Conservation (phyloP, 1,140 invertebrate genomes). For the Drosophila bocqueti region DNA sequence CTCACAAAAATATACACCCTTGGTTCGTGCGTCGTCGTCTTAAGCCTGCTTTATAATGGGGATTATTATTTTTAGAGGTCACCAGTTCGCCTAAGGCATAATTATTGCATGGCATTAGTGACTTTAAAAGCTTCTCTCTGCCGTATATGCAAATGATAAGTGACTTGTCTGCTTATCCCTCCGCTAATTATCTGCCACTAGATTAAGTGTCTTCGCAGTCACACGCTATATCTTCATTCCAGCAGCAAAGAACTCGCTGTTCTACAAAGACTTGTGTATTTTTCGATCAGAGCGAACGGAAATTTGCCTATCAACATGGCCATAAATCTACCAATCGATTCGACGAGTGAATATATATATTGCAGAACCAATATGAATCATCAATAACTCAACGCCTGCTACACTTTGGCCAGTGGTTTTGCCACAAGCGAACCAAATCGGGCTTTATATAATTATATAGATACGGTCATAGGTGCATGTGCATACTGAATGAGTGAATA, state of each 20-base stretch:
- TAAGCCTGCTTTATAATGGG: neutral
- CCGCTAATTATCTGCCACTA: slow-evolving; percentile 33
- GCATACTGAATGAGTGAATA: slow-evolving; percentile 42
- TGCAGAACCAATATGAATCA: slow-evolving; percentile 26
- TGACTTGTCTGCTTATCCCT: slow-evolving; percentile 20
- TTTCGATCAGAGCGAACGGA: slow-evolving; percentile 46
- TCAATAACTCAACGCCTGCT: slow-evolving; percentile 66
- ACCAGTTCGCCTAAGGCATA: neutral
- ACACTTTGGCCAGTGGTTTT: slow-evolving; percentile 52
- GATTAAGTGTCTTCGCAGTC: slow-evolving; percentile 38
- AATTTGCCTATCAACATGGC: slow-evolving; percentile 77
- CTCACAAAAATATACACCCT: neutral
- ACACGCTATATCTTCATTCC: slow-evolving; percentile 35
- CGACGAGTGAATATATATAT: slow-evolving; percentile 13
- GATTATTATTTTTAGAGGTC: slow-evolving; percentile 12
- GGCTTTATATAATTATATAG: slow-evolving; percentile 75
- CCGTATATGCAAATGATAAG: neutral
- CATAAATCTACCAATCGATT: slow-evolving; percentile 68
- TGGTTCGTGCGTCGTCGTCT: neutral
- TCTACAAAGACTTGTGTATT: neutral
- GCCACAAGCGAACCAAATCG: slow-evolving; percentile 65
- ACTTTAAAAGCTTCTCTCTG: neutral
- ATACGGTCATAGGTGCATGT: slow-evolving; percentile 55
- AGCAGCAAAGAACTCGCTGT: neutral
- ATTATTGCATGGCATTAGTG: neutral